phyloP scores from a whole-genome alignment of 92 coral and sea anemone species.

The Zoanthus solanderi region DNA sequence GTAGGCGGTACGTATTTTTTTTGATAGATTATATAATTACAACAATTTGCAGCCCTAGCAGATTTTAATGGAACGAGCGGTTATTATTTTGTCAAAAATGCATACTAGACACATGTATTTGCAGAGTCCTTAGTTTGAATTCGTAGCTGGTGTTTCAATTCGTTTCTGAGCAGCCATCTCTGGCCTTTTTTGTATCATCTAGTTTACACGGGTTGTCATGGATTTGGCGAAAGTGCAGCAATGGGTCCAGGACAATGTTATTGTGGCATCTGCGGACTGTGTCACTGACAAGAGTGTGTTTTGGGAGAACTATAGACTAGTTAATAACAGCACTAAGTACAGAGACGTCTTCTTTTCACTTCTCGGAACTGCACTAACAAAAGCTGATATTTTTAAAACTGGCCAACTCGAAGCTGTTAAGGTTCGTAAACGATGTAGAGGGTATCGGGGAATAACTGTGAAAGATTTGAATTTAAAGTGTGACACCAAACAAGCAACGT shows the following conservation, averaged over 20 bases:
- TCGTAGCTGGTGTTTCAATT: not conserved
- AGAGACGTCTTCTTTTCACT: conserved; percentile 19
- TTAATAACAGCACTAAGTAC: not conserved
- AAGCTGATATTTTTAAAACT: conserved; percentile 7
- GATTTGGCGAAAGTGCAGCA: conserved; percentile 15
- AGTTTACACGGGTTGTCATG: conserved; percentile 9
- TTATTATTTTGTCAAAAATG: not conserved
- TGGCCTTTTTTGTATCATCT: not conserved
- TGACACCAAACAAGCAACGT: not conserved
- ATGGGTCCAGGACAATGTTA: conserved; percentile 20
- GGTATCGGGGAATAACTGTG: conserved; percentile 20
- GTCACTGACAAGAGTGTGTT: conserved; percentile 33
- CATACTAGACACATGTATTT: not conserved
- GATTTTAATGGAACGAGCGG: not conserved
- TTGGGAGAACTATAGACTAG: not conserved
- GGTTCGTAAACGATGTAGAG: conserved; percentile 16
- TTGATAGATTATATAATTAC: not conserved
- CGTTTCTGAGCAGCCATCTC: not conserved
- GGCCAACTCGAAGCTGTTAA: conserved; percentile 12
- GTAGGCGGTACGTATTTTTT: not conserved
- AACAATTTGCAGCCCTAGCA: not conserved
- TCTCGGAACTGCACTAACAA: conserved; percentile 19
- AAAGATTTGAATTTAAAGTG: conserved; percentile 9
- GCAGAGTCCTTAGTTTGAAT: not conserved
- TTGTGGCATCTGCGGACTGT: conserved; percentile 27